These are phyloP conservation scores for Fistularia commersonii DNA, from an alignment of 2,797 vertebrate species.

Conservation along the genomic window DNA sequence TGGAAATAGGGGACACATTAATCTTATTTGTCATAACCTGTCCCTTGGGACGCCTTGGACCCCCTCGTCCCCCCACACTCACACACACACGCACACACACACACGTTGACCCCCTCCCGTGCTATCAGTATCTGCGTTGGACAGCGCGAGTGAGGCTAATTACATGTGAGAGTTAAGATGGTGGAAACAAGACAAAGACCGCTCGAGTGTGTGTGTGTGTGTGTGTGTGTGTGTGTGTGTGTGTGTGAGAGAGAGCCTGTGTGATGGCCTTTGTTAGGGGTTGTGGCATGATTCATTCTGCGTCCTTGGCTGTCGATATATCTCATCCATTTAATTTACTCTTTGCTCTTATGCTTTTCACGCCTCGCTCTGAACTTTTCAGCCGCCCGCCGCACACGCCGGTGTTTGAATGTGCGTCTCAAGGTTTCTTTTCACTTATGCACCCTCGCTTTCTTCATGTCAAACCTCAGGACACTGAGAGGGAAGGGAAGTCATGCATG, in stretches of 20 bases:
- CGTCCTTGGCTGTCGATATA: constrained; percentile 44
- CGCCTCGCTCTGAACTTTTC: too few relatives aligned
- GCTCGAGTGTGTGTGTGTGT: constrained; percentile 24
- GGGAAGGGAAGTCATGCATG: too few relatives aligned
- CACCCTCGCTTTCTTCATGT: too few relatives aligned
- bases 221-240: constrained; percentile 12
- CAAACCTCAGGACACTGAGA: too few relatives aligned
- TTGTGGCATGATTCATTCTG: constrained; percentile 44
- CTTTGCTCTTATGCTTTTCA: constrained; percentile 15
- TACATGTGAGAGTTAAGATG: constrained; percentile 77
- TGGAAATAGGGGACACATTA: constrained; percentile 80
- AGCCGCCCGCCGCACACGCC: too few relatives aligned
- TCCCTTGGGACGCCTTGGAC: constrained; percentile 68
- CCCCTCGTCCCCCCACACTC: constrained; percentile 29
- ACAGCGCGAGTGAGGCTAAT: constrained; percentile 75
- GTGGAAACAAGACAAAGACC: constrained; percentile 74
- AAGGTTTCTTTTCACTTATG: too few relatives aligned
- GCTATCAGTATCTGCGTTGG: constrained; percentile 66
- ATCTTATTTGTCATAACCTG: constrained; percentile 85
- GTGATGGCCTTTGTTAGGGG: constrained; percentile 10
- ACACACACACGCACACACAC: constrained; percentile 2
- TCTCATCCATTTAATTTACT: constrained; percentile 46
- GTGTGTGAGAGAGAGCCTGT: constrained; percentile 28
- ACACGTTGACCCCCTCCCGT: constrained; percentile 58
- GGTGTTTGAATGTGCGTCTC: too few relatives aligned